Evolutionary conservation across 2,113 vertebrate species (phyloP).

Genomic region (Sterna hirundo): DNA sequence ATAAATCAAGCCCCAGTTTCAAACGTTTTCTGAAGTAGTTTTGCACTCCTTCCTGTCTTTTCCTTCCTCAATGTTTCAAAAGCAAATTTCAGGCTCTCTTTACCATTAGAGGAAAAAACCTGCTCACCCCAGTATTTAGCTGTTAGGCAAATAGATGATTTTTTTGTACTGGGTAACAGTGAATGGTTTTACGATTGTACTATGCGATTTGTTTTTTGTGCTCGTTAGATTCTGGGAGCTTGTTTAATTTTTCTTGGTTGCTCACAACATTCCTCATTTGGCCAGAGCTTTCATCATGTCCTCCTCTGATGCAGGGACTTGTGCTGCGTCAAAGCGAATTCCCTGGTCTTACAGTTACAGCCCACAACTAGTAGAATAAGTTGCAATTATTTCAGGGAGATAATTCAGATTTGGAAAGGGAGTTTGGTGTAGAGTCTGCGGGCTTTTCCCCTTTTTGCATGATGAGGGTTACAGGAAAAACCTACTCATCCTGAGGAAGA

Average conservation of each 20-base stretch:
- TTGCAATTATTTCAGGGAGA: neutral
- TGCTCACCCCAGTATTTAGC: neutral
- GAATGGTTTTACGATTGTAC: neutral
- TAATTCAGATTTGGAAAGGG: neutral
- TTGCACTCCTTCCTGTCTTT: neutral
- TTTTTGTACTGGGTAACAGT: neutral
- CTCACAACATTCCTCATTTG: neutral
- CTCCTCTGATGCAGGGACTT: neutral
- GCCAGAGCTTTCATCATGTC: neutral
- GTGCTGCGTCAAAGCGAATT: neutral
- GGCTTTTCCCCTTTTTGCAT: neutral
- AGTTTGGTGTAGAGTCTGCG: neutral
- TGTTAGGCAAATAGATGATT: neutral
- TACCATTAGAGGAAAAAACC: neutral
- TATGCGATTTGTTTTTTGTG: neutral
- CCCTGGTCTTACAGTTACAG: neutral
- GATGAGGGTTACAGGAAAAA: neutral
- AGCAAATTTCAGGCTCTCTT: neutral
- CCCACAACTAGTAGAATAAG: neutral
- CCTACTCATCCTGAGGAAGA: neutral
- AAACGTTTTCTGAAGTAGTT: neutral
- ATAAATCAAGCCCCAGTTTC: neutral
- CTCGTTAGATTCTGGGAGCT: neutral
- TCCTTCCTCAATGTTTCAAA: neutral
- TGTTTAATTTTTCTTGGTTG: neutral